Base-by-base conservation (phyloP, 30 jellyfish, hydroid and myxozoan genomes). In the Aurelia sp. region DNA sequence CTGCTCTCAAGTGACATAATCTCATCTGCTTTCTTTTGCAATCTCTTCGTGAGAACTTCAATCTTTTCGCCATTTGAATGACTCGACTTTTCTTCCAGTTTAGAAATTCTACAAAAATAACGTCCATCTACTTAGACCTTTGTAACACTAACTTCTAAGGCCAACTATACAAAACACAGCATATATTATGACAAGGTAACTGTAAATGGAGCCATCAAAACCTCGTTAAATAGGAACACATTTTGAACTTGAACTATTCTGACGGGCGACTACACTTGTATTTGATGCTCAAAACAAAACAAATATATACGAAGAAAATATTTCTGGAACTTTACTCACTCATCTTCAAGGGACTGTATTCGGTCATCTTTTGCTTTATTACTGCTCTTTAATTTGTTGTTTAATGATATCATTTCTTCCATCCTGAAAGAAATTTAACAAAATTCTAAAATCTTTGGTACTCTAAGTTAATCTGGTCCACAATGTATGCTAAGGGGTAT, bases 331-430 rank as follows among this genome's bases (percentile, higher is more conserved):
- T 16, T 17, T 4, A 55, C 95, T 33, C 76, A 94, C 99, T 83
- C 88, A 12, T 85, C 97, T 68, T 94, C 99, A 60, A 94, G 86
- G 8, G 88, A 61, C 62, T 94, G 99, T 20, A 94, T 87, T 55
- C 89, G 71, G 48, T 94, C 97, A 81, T 86, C 91, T 63, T 94
- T 94, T 15, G 90, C 81, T 20, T 93, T 61, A 64, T 88, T 89
- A 58, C 86, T 79, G 66, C 95, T 63, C 57, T 90, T 94, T 66
- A 94, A 35, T 67, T 94, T 94, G 79, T 85, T 86, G 86, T 89
- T 94, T 68, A 88, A 48, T 8, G 88, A 62, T 13, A 74, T 60
- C 90, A 89, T 41, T 66, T 94, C 99, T 23, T 89, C 99, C 58
- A 85, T 61, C 73, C 98, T 92, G 61, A 58, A 79, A 67, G 51